Percentiles rank a stretch among this genome's conserved stretches.
Evolutionary conservation across 2,888 invertebrate species (phyloP).

Genomic region (Caenorhabditis wallacei): DNA sequence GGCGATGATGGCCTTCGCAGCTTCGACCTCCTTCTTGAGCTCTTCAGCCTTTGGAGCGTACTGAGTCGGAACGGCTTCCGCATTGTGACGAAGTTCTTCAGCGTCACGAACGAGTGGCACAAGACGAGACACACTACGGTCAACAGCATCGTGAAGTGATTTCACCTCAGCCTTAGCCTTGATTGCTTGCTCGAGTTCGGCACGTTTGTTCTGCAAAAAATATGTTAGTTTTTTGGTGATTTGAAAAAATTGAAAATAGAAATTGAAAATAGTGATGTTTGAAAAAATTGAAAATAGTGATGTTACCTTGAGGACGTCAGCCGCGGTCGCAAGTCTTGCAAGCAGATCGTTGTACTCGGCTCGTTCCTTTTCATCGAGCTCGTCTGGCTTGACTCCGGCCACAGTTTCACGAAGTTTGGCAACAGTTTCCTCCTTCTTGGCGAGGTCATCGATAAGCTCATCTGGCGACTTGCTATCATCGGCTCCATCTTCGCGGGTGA

Average conservation of each 20-base stretch:
- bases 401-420: conserved; percentile 64
- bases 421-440: conserved; percentile 62
- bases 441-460: conserved; percentile 63
- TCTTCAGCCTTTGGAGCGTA: conserved; percentile 69
- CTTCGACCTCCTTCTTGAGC: conserved; percentile 60
- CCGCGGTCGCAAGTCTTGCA: conserved; percentile 65
- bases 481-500: conserved; percentile 47
- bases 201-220: conserved; percentile 55
- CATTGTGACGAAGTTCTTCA: conserved; percentile 63
- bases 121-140: conserved; percentile 54
- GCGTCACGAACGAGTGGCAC: conserved; percentile 68
- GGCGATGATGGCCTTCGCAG: conserved; percentile 48
- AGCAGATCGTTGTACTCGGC: conserved; percentile 69
- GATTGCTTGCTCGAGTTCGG: conserved; percentile 50
- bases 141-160: conserved; percentile 49
- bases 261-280: conserved; percentile 29
- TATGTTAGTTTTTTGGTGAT: conserved; percentile 16
- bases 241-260: not conserved
- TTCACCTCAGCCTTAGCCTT: conserved; percentile 48
- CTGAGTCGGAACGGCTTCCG: conserved; percentile 70
- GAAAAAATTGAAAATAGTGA: conserved; percentile 15
- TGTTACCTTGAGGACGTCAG: conserved; percentile 65
- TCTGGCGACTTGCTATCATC: conserved; percentile 56
- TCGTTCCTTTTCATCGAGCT: conserved; percentile 66
- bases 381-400: conserved; percentile 57